These are phyloP conservation scores for Kryptolebias marmoratus DNA, from an alignment of 2,113 vertebrate genomes.

Conservation along the genomic window DNA sequence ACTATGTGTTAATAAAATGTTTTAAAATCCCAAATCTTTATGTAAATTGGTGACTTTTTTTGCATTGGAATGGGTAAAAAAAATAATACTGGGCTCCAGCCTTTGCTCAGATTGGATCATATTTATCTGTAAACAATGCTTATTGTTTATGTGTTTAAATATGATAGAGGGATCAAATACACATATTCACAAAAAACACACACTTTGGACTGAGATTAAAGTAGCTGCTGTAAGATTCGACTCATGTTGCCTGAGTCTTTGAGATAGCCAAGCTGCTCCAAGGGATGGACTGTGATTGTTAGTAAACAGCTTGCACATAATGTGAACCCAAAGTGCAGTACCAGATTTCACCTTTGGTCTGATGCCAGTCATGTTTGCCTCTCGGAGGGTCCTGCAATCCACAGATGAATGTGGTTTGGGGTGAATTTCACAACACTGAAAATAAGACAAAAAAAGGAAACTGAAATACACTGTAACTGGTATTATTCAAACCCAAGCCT, in stretches of 20 bases:
- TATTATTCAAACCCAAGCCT: background rate
- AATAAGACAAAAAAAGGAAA: constrained; percentile 24
- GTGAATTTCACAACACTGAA: constrained; percentile 29
- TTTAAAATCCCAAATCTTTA: no score
- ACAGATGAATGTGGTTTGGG: constrained; percentile 27
- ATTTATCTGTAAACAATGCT: constrained; percentile 30
- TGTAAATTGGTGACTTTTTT: background rate
- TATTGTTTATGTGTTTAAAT: constrained; percentile 40
- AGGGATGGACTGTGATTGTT: constrained; percentile 72
- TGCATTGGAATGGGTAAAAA: constrained; percentile 18
- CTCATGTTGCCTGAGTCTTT: constrained; percentile 62
- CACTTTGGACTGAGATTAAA: constrained; percentile 46
- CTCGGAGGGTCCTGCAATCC: constrained; percentile 61
- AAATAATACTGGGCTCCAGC: constrained; percentile 16
- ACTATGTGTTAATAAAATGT: no score
- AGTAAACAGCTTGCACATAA: constrained; percentile 76
- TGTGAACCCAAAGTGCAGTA: constrained; percentile 51
- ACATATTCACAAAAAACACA: constrained; percentile 12
- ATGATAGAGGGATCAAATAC: background rate
- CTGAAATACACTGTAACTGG: constrained; percentile 7
- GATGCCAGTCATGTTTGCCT: constrained; percentile 64
- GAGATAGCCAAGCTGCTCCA: constrained; percentile 71
- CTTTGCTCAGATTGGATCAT: constrained; percentile 24
- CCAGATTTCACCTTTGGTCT: constrained; percentile 69
- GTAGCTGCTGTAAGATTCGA: constrained; percentile 56